Conservation (phyloP, 1,140 invertebrate species). For the Melanaphis sacchari region DNA sequence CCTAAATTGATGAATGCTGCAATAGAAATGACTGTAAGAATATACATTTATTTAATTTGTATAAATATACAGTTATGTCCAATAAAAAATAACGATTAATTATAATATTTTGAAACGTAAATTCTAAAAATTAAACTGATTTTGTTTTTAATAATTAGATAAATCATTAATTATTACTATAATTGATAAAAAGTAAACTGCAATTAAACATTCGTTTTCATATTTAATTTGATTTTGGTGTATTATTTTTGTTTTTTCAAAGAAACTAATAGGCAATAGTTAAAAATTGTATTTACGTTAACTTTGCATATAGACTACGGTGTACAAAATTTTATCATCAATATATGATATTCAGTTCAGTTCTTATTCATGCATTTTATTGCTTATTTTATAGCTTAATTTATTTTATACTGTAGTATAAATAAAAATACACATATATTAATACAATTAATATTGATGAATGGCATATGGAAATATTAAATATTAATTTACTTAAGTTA, state of each 20-base stretch:
- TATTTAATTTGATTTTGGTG: background rate
- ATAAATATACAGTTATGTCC: background rate
- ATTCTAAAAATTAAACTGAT: background rate
- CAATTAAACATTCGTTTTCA: background rate
- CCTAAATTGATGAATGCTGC: background rate
- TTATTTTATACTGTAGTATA: background rate
- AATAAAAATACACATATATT: background rate
- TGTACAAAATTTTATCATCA: background rate
- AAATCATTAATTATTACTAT: background rate
- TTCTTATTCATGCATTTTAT: background rate
- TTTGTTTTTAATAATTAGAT: background rate
- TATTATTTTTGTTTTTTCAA: background rate
- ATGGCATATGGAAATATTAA: background rate
- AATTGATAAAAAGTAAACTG: background rate
- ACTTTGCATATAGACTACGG: background rate
- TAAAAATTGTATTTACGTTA: background rate
- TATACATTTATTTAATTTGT: background rate
- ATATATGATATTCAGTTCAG: background rate
- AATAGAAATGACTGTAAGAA: no score
- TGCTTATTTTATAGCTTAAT: background rate
- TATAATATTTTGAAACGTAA: background rate
- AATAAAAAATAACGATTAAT: background rate
- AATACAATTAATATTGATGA: background rate
- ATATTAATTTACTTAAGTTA: background rate
- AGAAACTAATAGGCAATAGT: background rate